Conservation (phyloP, 1,140 invertebrate genomes). For the Heliconius himera region DNA sequence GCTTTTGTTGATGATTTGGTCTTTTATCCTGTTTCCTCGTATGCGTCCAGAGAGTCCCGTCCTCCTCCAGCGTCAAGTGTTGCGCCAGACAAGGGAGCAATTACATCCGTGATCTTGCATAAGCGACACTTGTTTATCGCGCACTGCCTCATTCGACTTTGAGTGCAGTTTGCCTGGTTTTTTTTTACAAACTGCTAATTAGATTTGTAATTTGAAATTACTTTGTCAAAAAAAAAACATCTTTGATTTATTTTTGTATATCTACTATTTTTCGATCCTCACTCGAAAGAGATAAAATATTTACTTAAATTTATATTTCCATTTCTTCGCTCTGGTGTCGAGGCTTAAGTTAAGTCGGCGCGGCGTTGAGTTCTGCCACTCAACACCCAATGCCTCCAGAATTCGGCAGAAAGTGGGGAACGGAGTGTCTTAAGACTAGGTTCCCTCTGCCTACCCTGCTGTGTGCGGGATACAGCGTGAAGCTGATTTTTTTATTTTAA, state of each 20-base stretch:
- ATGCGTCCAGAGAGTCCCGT: constrained; percentile 43
- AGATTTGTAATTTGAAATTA: constrained; percentile 77
- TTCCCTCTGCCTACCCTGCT: no score
- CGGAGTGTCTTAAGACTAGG: no score
- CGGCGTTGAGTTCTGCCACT: no score
- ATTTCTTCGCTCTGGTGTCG: no score
- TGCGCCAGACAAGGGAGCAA: constrained; percentile 81
- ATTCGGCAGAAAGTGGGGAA: no score
- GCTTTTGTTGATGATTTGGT: constrained; percentile 69
- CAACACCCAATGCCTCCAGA: no score
- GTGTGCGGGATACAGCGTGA: no score
- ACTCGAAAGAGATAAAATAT: no score
- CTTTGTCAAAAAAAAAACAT: neutral
- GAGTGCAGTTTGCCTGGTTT: constrained; percentile 73
- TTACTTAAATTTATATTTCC: no score
- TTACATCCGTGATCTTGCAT: constrained; percentile 83
- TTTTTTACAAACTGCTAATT: constrained; percentile 56
- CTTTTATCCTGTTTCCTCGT: constrained; percentile 56
- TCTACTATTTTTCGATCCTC: no score
- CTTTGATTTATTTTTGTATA: neutral
- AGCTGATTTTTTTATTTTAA: no score
- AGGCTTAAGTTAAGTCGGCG: no score
- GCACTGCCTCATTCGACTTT: constrained; percentile 76
- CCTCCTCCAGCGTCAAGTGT: constrained; percentile 69
- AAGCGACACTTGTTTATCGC: constrained; percentile 80